Evolutionary conservation across 37 sponge, comb jelly and placozoan genomes (phyloP).

Genomic region (Chondrosia reniformis): DNA sequence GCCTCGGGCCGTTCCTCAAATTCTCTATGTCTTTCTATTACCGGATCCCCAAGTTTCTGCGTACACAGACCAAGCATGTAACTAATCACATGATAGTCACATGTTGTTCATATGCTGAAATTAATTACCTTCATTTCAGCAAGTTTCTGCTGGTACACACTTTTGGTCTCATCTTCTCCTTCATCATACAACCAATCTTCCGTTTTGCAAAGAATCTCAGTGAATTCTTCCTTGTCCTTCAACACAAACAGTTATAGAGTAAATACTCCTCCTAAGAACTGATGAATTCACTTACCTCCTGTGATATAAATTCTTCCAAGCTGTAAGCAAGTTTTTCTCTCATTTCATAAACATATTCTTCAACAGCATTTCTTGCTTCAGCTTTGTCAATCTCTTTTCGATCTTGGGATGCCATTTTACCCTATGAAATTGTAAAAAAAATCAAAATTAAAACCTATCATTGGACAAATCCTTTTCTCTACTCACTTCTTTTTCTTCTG

Average conservation of each 20-base stretch:
- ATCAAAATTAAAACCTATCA: not conserved
- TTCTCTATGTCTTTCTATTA: slow-evolving; percentile 62
- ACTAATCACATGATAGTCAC: not conserved
- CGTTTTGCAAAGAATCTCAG: slow-evolving; percentile 45
- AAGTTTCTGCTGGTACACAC: slow-evolving; percentile 75
- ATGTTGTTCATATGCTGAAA: not conserved
- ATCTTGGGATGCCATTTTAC: slow-evolving; percentile 68
- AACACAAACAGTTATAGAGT: not conserved
- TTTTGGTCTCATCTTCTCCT: slow-evolving; percentile 92
- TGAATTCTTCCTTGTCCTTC: slow-evolving; percentile 44
- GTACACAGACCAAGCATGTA: not conserved
- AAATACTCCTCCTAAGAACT: not conserved
- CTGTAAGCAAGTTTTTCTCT: slow-evolving; percentile 66
- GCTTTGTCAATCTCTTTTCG: slow-evolving; percentile 66
- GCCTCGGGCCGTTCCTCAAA: slow-evolving; percentile 54
- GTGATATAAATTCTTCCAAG: slow-evolving; percentile 66
- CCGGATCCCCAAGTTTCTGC: slow-evolving; percentile 75
- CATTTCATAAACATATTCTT: slow-evolving; percentile 97
- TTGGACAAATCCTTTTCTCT: not conserved
- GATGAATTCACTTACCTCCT: slow-evolving; percentile 37
- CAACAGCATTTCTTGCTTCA: slow-evolving; percentile 89
- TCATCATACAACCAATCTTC: slow-evolving; percentile 99
- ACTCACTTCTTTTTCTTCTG: slow-evolving; percentile 72
- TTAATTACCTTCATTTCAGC: slow-evolving; percentile 45
- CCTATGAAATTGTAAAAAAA: slow-evolving; percentile 30